Evolutionary conservation across 1,140 invertebrate species (phyloP).

Genomic region (Euschistus heros): DNA sequence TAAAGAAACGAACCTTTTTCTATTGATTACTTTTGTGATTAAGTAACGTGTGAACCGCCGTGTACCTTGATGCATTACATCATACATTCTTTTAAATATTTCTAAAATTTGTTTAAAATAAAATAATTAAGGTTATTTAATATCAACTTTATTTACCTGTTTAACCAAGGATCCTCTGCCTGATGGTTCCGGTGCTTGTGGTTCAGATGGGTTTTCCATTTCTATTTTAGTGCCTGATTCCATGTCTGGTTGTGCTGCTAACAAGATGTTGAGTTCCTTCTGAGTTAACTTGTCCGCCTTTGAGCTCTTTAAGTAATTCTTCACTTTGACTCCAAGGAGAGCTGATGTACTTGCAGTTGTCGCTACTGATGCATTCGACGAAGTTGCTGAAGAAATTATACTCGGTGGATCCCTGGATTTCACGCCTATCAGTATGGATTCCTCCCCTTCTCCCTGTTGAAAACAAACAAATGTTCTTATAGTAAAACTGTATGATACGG

Average conservation of each 20-base stretch:
- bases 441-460: conserved; percentile 8
- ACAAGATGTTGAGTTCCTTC: conserved; percentile 2
- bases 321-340: neutral
- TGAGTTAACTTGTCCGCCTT: neutral
- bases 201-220: neutral
- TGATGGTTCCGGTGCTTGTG: neutral
- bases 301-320: neutral
- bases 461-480: neutral
- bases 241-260: neutral
- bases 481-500: no score
- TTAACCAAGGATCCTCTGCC: neutral
- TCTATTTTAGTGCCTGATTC: neutral
- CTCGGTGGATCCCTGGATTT: neutral
- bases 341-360: conserved; percentile 7
- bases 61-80: no score
- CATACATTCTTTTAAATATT: no score
- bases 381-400: conserved; percentile 15
- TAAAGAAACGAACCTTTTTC: no score
- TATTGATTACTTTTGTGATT: no score
- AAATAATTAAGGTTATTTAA: no score
- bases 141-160: no score
- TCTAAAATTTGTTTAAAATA: no score
- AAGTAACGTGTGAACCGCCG: no score
- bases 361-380: conserved; percentile 9
- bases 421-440: conserved; percentile 2